phyloP scores from a whole-genome alignment of 2,113 vertebrate genomes.

The Taurulus bubalis region DNA sequence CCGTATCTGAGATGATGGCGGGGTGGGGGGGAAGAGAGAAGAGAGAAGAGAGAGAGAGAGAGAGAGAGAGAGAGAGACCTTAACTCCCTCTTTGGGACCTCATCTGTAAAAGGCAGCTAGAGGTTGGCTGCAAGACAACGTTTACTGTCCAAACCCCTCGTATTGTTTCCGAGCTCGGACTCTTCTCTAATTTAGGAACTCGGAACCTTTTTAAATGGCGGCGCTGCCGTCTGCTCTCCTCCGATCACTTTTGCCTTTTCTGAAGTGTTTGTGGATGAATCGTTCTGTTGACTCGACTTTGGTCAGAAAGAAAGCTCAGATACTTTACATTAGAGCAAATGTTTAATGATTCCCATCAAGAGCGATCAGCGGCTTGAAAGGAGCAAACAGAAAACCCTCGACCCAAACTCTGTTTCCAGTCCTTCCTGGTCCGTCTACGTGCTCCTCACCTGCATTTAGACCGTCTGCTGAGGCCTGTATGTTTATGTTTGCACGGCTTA shows the following conservation, averaged over 20 bases:
- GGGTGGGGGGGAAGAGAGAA: background rate
- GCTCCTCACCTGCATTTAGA: constrained; percentile 38
- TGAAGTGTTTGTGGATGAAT: background rate
- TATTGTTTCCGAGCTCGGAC: background rate
- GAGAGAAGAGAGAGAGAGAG: background rate
- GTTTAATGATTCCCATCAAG: constrained; percentile 9
- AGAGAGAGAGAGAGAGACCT: constrained; percentile 23
- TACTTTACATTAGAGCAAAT: too few species aligned
- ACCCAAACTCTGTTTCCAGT: constrained; percentile 25
- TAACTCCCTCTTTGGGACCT: constrained; percentile 23
- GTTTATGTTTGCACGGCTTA: constrained; percentile 33
- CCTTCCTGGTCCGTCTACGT: constrained; percentile 33
- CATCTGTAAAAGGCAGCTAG: constrained; percentile 50
- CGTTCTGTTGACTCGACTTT: background rate
- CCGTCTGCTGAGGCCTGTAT: background rate
- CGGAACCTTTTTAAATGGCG: background rate
- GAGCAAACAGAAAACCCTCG: constrained; percentile 21
- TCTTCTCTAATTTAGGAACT: background rate
- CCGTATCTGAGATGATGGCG: constrained; percentile 2
- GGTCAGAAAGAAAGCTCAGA: background rate
- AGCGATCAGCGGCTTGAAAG: background rate
- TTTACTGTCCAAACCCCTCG: background rate
- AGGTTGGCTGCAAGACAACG: constrained; percentile 7
- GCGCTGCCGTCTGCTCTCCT: background rate
- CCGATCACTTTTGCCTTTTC: background rate